Evolutionary conservation across 2,888 invertebrate genomes (phyloP), one percentile per base, ranked within the genome.

Genomic region (Cinara cedri): DNA sequence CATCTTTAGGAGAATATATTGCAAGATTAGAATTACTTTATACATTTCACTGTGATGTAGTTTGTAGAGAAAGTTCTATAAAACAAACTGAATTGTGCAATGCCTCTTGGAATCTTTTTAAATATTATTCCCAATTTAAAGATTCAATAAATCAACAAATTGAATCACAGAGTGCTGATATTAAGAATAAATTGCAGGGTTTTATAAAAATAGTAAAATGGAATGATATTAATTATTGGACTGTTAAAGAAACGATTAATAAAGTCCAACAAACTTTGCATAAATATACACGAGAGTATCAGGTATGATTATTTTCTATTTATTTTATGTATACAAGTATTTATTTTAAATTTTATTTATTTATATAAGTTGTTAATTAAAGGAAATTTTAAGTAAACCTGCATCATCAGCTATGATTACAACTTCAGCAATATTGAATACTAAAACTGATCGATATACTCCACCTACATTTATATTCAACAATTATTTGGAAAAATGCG

Each of bases 161-260:
- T 13, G 89, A 89, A 72, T 88, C 90, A 51, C 88, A 92, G 26
- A 90, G 93, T 46, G 85, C 89, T 0, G 96, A 97, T 0, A 93
- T 98, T 81, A 97, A 97, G 84, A 96, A 95, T 86, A 93, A 96
- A 85, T 86, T 99, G 14, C 92, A 92, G 83, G 97, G 97, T 83
- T 96, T 95, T 85, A 93, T 98, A 0, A 97, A 97, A 86, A 97
- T 99, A 76, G 94, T 94, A 72, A 90, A 95, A 55, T 99, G 98
- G 94, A 92, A 95, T 84, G 98, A 99, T 84, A 90, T 95, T 16
- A 98, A 93, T 84, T 96, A 97, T 85, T 97, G 95, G 91, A 92
- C 96, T 49, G 91, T 98, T 76, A 95, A 94, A 83, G 93, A 93
- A 83, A 93, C 95, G 0, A 91, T 96, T 0, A 92, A 93, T 57